These are phyloP conservation scores for Mythimna vitellina DNA, from an alignment of 2,888 invertebrate species.

Conservation along the genomic window DNA sequence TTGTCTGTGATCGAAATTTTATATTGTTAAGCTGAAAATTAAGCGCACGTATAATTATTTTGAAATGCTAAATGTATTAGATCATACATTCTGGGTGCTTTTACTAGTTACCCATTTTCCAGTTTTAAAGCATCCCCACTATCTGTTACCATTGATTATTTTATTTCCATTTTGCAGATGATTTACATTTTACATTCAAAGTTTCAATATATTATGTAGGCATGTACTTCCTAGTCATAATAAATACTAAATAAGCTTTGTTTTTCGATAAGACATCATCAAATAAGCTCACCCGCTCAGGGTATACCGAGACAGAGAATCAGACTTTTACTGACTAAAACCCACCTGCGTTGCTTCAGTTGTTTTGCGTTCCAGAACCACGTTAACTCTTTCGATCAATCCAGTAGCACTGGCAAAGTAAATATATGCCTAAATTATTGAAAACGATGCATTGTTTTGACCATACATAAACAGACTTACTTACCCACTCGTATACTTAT, in stretches of 20 bases:
- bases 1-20: slow-evolving; percentile 90
- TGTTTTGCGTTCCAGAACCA: too few species aligned
- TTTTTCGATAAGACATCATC: too few species aligned
- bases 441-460: not conserved
- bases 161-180: not conserved
- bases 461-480: not conserved
- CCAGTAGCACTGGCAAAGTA: too few species aligned
- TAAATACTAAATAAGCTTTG: not conserved
- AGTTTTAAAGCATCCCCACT: too few species aligned
- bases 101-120: slow-evolving; percentile 11
- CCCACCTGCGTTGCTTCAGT: too few species aligned
- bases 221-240: not conserved
- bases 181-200: not conserved
- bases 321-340: too few species aligned
- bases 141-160: not conserved
- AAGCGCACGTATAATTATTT: slow-evolving; percentile 79
- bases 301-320: too few species aligned
- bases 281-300: too few species aligned
- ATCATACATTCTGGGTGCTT: slow-evolving; percentile 76
- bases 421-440: not conserved
- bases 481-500: not conserved
- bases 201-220: not conserved
- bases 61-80: slow-evolving; percentile 68
- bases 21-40: slow-evolving; percentile 87
- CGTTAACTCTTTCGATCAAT: too few species aligned